A percentile compares a stretch with the other conserved stretches of the same genome.
Conservation (phyloP, 2,113 vertebrate genomes). For the Aldabrachelys gigantea region DNA sequence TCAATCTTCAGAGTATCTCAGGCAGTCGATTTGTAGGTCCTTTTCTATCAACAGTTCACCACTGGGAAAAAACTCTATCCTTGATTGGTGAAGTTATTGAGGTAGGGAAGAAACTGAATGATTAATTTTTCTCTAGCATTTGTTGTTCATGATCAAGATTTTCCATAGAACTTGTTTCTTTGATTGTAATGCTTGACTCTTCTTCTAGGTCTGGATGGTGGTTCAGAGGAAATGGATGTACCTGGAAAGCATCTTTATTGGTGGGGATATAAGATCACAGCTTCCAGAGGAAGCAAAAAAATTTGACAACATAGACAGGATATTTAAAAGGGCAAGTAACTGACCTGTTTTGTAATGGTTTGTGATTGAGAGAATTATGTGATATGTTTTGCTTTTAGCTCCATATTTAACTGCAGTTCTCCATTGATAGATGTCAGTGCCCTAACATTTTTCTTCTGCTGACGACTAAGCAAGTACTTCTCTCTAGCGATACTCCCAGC, state of each 20-base stretch:
- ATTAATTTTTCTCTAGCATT: not conserved
- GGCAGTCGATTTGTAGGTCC: slow-evolving; percentile 94
- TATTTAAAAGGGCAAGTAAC: slow-evolving; percentile 89
- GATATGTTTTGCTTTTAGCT: not conserved
- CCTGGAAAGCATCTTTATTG: slow-evolving; percentile 94
- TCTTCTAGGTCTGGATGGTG: slow-evolving; percentile 88
- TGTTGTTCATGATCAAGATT: not conserved
- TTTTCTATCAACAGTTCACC: slow-evolving; percentile 87
- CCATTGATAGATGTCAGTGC: not conserved
- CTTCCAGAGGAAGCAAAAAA: slow-evolving; percentile 93
- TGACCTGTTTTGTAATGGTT: not conserved
- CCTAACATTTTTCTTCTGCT: not conserved
- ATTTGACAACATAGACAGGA: slow-evolving; percentile 89
- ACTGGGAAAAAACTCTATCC: slow-evolving; percentile 92
- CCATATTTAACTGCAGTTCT: not conserved
- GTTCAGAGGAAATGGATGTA: slow-evolving; percentile 99
- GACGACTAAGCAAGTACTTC: not conserved
- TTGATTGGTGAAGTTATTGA: slow-evolving; percentile 93
- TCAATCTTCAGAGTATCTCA: slow-evolving; percentile 92
- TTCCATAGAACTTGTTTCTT: not conserved
- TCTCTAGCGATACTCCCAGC: not conserved
- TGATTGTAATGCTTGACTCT: not conserved
- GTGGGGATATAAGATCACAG: slow-evolving; percentile 91
- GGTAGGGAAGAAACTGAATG: slow-evolving; percentile 75
- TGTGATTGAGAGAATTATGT: not conserved